Conservation (phyloP, 2,888 invertebrate genomes). For the Idaea straminata region DNA sequence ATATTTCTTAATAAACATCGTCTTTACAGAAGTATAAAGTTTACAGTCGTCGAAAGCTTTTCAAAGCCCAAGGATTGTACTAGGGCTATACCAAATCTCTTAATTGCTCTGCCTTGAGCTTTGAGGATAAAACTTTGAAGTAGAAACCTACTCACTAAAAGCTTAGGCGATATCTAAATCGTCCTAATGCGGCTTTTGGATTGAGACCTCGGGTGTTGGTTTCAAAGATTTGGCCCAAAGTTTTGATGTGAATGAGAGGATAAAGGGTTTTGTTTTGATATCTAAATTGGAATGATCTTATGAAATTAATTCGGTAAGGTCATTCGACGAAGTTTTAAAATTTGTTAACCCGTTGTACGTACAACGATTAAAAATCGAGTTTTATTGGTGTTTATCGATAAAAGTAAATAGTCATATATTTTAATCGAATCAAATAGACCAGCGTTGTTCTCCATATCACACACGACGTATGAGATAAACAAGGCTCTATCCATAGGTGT, state of each 20-base stretch:
- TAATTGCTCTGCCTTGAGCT: constrained; percentile 3
- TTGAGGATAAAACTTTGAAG: constrained; percentile 3
- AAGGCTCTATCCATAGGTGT: too few species aligned
- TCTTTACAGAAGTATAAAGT: neutral
- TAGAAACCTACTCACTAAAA: constrained; percentile 8
- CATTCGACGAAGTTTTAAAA: neutral
- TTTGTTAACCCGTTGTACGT: neutral
- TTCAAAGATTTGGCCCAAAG: constrained; percentile 9
- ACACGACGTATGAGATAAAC: too few species aligned
- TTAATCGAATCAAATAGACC: too few species aligned
- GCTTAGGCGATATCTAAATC: constrained; percentile 14
- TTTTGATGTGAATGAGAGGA: neutral
- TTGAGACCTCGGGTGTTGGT: constrained; percentile 11
- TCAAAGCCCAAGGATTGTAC: neutral
- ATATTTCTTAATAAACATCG: neutral
- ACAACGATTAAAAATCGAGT: too few species aligned
- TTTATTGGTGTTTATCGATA: too few species aligned
- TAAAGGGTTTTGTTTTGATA: constrained; percentile 3
- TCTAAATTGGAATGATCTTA: neutral
- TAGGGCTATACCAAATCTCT: neutral
- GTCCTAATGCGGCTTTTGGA: constrained; percentile 9
- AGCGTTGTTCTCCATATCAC: too few species aligned
- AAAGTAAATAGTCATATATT: too few species aligned
- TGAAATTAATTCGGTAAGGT: neutral
- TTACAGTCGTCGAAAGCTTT: neutral